Evolutionary conservation across 2,113 vertebrate species (phyloP).

Genomic region (Cygnus atratus): DNA sequence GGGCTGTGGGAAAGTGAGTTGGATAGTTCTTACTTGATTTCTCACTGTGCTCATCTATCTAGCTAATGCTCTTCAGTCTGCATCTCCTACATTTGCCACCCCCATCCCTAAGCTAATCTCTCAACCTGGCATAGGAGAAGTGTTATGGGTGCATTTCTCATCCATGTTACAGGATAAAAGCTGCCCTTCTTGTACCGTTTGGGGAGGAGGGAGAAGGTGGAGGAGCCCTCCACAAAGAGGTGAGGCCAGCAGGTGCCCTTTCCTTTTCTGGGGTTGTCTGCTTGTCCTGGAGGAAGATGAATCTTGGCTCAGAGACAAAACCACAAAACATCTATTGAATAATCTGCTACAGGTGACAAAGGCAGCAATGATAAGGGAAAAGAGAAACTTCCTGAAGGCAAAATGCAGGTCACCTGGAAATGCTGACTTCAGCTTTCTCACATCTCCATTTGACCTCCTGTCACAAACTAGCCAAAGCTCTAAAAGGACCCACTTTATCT

Average conservation of each 20-base stretch:
- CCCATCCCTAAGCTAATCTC: neutral
- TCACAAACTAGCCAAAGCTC: neutral
- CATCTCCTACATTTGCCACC: neutral
- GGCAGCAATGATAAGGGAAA: neutral
- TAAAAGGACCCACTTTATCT: neutral
- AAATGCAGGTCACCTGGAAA: conserved; percentile 18
- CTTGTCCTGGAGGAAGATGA: neutral
- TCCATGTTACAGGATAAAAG: neutral
- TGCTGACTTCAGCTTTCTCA: neutral
- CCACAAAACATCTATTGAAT: neutral
- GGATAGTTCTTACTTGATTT: neutral
- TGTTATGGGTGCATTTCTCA: neutral
- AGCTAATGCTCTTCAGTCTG: neutral
- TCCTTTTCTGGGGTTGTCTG: neutral
- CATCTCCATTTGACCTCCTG: neutral
- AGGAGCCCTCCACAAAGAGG: neutral
- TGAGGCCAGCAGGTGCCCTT: neutral
- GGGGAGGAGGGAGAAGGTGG: neutral
- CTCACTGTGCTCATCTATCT: neutral
- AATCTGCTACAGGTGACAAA: conserved; percentile 7
- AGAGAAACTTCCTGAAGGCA: neutral
- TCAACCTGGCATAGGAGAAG: neutral
- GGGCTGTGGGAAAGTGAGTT: neutral
- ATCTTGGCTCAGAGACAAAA: conserved; percentile 3
- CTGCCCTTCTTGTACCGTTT: neutral